A percentile compares a stretch with the other conserved stretches of the same genome.
Conservation (phyloP, 2,113 vertebrate genomes). For the Sapajus apella region DNA sequence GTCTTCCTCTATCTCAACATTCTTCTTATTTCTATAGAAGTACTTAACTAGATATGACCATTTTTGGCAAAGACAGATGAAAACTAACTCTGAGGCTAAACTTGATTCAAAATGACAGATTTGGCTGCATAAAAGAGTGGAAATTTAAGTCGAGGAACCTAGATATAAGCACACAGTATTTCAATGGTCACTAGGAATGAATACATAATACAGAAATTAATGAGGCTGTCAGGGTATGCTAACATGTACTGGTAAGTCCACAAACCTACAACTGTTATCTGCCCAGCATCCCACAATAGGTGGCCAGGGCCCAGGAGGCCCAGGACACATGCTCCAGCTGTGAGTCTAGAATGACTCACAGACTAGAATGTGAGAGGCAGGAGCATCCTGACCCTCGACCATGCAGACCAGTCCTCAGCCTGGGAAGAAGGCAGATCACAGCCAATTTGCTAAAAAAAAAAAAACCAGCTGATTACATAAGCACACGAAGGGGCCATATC, state of each 20-base stretch:
- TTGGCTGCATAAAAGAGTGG: neutral
- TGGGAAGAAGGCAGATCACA: neutral
- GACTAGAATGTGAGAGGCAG: no score
- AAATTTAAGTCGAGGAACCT: neutral
- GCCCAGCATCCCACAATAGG: neutral
- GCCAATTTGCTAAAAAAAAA: neutral
- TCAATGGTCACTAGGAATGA: neutral
- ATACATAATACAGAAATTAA: neutral
- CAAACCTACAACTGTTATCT: neutral
- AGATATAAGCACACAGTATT: neutral
- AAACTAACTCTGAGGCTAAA: neutral
- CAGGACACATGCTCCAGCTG: neutral
- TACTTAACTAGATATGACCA: neutral
- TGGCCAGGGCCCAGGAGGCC: neutral
- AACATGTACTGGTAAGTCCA: neutral
- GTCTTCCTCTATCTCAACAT: neutral
- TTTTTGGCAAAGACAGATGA: neutral
- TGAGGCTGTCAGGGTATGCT: neutral
- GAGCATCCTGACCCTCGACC: neutral
- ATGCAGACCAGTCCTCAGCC: neutral
- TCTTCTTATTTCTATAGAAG: neutral
- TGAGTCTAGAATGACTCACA: neutral
- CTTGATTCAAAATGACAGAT: neutral
- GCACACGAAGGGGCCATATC: neutral
- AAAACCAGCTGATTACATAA: neutral